These are phyloP conservation scores for Orthonychiurus folsomi DNA, from an alignment of 2,888 invertebrate genomes.

Conservation along the genomic window DNA sequence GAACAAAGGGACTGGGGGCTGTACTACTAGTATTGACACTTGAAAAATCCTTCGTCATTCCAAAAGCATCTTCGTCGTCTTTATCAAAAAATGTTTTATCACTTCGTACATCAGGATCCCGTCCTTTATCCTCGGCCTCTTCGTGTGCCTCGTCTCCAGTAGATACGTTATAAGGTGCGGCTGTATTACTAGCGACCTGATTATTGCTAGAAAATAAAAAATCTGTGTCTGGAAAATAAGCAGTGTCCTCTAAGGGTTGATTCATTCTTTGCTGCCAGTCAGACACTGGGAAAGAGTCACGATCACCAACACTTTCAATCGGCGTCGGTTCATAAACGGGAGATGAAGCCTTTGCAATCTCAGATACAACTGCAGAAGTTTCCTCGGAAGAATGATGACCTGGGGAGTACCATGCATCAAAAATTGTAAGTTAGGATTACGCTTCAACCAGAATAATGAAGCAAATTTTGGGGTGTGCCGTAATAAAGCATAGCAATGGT, in stretches of 20 bases:
- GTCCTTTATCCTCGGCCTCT: conserved; percentile 14
- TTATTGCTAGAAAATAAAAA: conserved; percentile 10
- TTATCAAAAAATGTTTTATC: conserved; percentile 18
- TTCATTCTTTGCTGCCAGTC: conserved; percentile 40
- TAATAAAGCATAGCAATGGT: not conserved
- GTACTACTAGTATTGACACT: not conserved
- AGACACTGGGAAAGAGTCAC: conserved; percentile 24
- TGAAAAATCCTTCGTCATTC: not conserved
- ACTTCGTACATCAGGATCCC: conserved; percentile 15
- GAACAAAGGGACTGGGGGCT: conserved; percentile 22
- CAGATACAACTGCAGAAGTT: conserved; percentile 5
- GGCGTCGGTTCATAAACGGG: not conserved
- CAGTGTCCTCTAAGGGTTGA: conserved; percentile 33
- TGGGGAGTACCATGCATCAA: too few species aligned
- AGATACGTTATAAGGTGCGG: not conserved
- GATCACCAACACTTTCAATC: not conserved
- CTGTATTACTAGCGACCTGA: not conserved
- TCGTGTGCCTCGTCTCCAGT: conserved; percentile 3
- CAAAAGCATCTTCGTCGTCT: not conserved
- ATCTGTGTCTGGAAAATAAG: conserved; percentile 24
- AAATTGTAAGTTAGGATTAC: too few species aligned
- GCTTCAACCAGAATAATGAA: too few species aligned
- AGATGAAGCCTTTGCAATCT: not conserved
- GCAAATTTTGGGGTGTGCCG: too few species aligned
- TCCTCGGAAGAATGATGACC: conserved; percentile 16